Percentiles rank a stretch among this genome's conserved stretches.
phyloP scores from a whole-genome alignment of 2,888 invertebrate genomes.

The Galerucella calmariensis region DNA sequence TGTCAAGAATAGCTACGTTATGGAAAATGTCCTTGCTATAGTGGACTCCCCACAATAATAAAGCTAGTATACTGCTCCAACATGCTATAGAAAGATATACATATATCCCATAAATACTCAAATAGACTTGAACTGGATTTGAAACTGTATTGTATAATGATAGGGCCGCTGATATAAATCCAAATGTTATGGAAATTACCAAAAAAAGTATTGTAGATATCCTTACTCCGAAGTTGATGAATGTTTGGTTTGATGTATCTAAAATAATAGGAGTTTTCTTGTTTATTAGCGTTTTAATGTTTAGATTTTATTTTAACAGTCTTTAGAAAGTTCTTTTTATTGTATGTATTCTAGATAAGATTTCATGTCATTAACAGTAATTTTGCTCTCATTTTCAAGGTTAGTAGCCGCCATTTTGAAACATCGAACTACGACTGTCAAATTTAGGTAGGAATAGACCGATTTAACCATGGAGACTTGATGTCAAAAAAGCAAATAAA shows the following conservation, averaged over 20 bases:
- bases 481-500: too few species aligned
- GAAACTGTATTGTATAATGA: slow-evolving; percentile 70
- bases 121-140: slow-evolving; percentile 70
- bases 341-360: too few species aligned
- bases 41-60: slow-evolving; percentile 63
- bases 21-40: slow-evolving; percentile 57
- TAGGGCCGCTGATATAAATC: slow-evolving; percentile 65
- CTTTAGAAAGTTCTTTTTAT: too few species aligned
- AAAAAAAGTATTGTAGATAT: slow-evolving; percentile 69
- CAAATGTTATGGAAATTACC: slow-evolving; percentile 66
- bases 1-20: slow-evolving; percentile 63
- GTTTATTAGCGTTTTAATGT: neutral
- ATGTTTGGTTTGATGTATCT: slow-evolving; percentile 48
- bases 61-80: slow-evolving; percentile 53
- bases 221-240: slow-evolving; percentile 67
- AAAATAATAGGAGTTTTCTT: slow-evolving; percentile 22
- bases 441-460: too few species aligned
- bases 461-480: too few species aligned
- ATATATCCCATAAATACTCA: slow-evolving; percentile 71
- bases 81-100: slow-evolving; percentile 70
- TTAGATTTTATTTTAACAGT: too few species aligned
- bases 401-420: too few species aligned
- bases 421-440: too few species aligned
- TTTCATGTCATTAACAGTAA: too few species aligned
- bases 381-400: too few species aligned